Conservation (phyloP, 2,797 vertebrate genomes). For the Phalloptychus januarius region DNA sequence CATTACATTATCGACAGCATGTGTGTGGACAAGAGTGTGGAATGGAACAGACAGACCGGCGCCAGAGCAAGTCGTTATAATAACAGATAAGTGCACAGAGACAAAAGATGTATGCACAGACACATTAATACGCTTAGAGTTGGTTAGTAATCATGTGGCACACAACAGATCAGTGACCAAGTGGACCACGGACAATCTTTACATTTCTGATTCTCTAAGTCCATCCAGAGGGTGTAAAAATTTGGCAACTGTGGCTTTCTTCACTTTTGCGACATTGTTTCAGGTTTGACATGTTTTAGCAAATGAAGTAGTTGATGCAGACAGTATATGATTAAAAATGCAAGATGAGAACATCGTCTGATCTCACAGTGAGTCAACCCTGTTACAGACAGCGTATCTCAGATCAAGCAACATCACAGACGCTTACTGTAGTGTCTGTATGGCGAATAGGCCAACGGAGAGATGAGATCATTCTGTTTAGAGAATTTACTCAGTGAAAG, state of each 20-base stretch:
- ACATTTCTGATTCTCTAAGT: background rate
- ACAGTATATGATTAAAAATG: slow-evolving; percentile 10
- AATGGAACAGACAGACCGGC: slow-evolving; percentile 84
- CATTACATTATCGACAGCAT: slow-evolving; percentile 61
- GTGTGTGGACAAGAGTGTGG: slow-evolving; percentile 52
- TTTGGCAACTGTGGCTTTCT: background rate
- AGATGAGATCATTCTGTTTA: slow-evolving; percentile 70
- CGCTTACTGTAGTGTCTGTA: slow-evolving; percentile 4
- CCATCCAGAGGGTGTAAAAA: background rate
- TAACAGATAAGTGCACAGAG: slow-evolving; percentile 45
- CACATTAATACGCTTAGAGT: slow-evolving; percentile 1
- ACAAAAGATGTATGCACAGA: slow-evolving; percentile 27
- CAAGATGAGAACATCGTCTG: slow-evolving; percentile 34
- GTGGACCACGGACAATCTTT: background rate
- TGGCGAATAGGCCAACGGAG: slow-evolving; percentile 37
- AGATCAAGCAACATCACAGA: slow-evolving; percentile 36
- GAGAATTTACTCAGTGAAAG: slow-evolving; percentile 50
- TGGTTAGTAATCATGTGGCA: slow-evolving; percentile 5
- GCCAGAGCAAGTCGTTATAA: slow-evolving; percentile 81
- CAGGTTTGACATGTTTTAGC: slow-evolving; percentile 12
- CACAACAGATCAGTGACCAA: background rate
- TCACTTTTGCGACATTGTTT: background rate
- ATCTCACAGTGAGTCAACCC: slow-evolving; percentile 53
- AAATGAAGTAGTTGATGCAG: slow-evolving; percentile 21
- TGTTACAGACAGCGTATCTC: slow-evolving; percentile 34